Conservation (phyloP, 2,113 vertebrate species). For the Guaruba guarouba region DNA sequence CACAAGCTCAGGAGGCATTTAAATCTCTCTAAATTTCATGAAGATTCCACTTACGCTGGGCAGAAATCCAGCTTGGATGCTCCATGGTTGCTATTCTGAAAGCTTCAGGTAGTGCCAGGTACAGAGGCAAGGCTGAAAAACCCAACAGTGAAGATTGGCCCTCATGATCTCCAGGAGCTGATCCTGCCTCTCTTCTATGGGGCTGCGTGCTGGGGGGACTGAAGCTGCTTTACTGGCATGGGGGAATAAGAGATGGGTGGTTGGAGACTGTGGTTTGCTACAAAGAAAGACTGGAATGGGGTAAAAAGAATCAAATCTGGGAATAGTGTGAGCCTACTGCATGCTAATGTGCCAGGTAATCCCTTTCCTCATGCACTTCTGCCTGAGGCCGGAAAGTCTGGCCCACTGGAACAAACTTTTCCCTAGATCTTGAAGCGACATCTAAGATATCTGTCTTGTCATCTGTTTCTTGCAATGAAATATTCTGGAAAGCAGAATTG, state of each 20-base stretch:
- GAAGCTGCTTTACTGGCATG: not conserved
- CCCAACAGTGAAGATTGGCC: not conserved
- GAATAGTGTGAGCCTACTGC: not conserved
- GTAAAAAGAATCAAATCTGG: not conserved
- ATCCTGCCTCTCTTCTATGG: not conserved
- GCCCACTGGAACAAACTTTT: not conserved
- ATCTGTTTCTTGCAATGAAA: not conserved
- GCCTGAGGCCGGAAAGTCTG: not conserved
- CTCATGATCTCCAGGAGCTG: not conserved
- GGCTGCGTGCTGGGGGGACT: rapidly evolving
- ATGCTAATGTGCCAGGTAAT: rapidly evolving
- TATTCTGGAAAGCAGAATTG: not conserved
- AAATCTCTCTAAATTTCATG: conserved; percentile 53
- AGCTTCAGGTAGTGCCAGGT: conserved; percentile 16
- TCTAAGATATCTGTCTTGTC: not conserved
- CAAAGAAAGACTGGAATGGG: not conserved
- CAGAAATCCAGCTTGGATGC: conserved; percentile 50
- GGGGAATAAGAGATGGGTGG: not conserved
- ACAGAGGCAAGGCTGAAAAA: not conserved
- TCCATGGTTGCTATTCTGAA: conserved; percentile 1
- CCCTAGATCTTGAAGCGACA: not conserved
- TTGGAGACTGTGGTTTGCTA: not conserved
- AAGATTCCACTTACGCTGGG: conserved; percentile 36
- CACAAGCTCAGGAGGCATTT: conserved; percentile 54
- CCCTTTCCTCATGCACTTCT: not conserved